These are phyloP conservation scores for Macropus fuliginosus DNA, from an alignment of 2,797 vertebrate species.

Conservation along the genomic window DNA sequence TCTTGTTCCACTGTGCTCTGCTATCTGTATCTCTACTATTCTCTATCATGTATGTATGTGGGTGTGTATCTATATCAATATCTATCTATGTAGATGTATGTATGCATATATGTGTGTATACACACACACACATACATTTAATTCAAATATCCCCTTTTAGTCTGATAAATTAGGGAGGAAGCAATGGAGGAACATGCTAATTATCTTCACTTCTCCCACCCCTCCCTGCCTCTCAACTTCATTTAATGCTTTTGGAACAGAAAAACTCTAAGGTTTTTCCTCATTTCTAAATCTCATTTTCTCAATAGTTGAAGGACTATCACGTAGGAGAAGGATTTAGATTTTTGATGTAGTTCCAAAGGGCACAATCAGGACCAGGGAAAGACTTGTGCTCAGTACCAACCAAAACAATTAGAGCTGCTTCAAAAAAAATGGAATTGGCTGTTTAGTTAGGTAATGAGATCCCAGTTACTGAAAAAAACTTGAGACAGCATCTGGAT, in stretches of 20 bases:
- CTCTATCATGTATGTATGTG: too few relatives aligned
- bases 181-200: not conserved
- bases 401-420: not conserved
- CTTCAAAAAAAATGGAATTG: not conserved
- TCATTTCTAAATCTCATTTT: not conserved
- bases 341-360: not conserved
- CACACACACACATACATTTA: not conserved
- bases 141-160: not conserved
- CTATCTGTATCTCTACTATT: not conserved
- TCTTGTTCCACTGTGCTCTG: not conserved
- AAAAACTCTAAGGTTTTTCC: not conserved
- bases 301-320: not conserved
- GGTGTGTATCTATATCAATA: too few relatives aligned
- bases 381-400: not conserved
- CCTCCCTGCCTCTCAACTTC: too few relatives aligned
- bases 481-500: not conserved
- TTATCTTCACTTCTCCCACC: not conserved
- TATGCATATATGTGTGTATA: too few relatives aligned
- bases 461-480: not conserved
- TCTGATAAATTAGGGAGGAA: not conserved
- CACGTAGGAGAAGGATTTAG: not conserved
- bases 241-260: not conserved
- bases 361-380: not conserved
- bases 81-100: too few relatives aligned
- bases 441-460: not conserved